phyloP scores from a whole-genome alignment of 1,140 invertebrate species.

The Cataglyphis hispanica region DNA sequence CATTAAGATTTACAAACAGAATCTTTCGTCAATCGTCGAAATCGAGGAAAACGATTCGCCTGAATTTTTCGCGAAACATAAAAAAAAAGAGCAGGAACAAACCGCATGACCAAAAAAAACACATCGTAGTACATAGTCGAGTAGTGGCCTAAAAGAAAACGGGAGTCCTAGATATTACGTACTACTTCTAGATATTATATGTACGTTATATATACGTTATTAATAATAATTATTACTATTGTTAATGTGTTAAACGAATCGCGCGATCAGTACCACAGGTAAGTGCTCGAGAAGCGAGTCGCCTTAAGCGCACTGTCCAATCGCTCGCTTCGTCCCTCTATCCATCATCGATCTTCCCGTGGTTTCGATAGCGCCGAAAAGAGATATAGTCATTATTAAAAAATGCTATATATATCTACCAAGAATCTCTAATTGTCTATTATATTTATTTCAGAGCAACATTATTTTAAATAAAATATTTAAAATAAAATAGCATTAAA shows the following conservation, averaged over 20 bases:
- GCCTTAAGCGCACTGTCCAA: slow-evolving; percentile 51
- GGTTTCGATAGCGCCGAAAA: slow-evolving; percentile 32
- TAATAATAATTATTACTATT: slow-evolving; percentile 65
- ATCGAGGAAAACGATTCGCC: not conserved
- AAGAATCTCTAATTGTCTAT: not conserved
- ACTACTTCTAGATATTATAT: slow-evolving; percentile 52
- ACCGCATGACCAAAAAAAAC: slow-evolving; percentile 72
- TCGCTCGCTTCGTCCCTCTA: slow-evolving; percentile 26
- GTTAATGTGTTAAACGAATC: slow-evolving; percentile 56
- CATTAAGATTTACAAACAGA: not conserved
- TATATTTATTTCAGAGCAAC: not conserved
- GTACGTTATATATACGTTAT: slow-evolving; percentile 59
- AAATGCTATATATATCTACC: slow-evolving; percentile 24
- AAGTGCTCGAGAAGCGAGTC: slow-evolving; percentile 16
- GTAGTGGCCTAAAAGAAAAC: slow-evolving; percentile 64
- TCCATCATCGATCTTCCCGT: slow-evolving; percentile 1
- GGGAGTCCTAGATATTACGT: slow-evolving; percentile 72
- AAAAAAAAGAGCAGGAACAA: slow-evolving; percentile 14
- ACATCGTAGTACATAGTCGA: slow-evolving; percentile 65
- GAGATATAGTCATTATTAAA: slow-evolving; percentile 46
- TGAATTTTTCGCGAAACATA: not conserved
- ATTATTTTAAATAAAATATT: not conserved
- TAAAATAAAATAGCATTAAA: not conserved
- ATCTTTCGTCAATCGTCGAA: slow-evolving; percentile 24
- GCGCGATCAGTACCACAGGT: slow-evolving; percentile 43